Evolutionary conservation across 2,797 vertebrate species (phyloP).

Genomic region (Darevskia mixta): DNA sequence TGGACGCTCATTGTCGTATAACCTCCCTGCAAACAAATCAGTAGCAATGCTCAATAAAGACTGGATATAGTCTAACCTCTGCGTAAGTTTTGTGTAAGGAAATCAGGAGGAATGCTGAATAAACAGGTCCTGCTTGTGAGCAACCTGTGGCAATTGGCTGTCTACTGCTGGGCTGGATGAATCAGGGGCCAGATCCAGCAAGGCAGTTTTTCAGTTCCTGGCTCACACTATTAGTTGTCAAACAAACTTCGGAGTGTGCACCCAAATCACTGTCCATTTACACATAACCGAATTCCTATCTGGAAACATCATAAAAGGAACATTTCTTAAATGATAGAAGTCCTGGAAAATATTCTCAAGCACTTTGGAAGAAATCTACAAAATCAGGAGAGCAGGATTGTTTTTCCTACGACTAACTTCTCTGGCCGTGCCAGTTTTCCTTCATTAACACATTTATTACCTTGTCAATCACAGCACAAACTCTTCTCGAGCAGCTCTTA

Average conservation of each 20-base stretch:
- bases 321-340: constrained; percentile 72
- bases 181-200: background rate
- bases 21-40: no score
- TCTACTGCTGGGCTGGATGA: background rate
- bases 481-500: constrained; percentile 72
- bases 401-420: constrained; percentile 82
- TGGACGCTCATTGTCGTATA: no score
- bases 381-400: constrained; percentile 80
- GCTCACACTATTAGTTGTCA: background rate
- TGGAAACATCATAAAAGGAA: constrained; percentile 62
- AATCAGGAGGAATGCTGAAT: no score
- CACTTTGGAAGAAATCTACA: constrained; percentile 73
- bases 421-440: constrained; percentile 73
- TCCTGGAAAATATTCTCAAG: constrained; percentile 72
- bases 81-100: no score
- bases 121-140: no score
- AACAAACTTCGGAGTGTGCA: background rate
- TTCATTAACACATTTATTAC: constrained; percentile 85
- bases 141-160: background rate
- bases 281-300: constrained; percentile 65
- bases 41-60: no score
- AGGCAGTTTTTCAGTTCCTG: no score
- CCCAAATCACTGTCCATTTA: constrained; percentile 42
- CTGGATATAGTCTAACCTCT: no score
- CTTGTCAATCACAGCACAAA: constrained; percentile 81